Conservation (phyloP, 2,113 vertebrate genomes). For the Poicephalus gulielmi region DNA sequence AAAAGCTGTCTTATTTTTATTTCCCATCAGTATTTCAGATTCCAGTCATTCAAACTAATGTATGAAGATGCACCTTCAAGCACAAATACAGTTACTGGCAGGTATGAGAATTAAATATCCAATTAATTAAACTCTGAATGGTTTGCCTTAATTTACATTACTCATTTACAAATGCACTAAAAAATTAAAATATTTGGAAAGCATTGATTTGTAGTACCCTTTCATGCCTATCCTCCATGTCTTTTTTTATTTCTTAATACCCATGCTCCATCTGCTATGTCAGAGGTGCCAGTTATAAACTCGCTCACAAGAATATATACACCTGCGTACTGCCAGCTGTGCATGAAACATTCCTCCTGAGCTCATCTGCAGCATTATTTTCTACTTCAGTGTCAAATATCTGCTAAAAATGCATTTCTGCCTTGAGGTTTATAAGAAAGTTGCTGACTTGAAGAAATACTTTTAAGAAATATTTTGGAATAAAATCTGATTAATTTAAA, state of each 20-base stretch:
- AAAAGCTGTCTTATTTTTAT: constrained; percentile 9
- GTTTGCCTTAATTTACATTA: background rate
- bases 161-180: background rate
- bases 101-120: background rate
- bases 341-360: background rate
- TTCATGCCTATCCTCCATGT: background rate
- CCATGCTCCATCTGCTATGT: background rate
- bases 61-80: background rate
- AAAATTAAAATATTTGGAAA: background rate
- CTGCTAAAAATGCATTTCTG: background rate
- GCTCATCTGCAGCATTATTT: background rate
- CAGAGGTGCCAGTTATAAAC: background rate
- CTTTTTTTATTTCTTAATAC: background rate
- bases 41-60: background rate
- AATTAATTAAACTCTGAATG: background rate
- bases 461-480: background rate
- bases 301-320: background rate
- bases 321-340: background rate
- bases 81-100: background rate
- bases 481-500: background rate
- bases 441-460: background rate
- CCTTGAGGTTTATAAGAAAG: background rate
- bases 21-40: constrained; percentile 7
- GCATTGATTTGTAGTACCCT: background rate
- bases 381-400: background rate